A percentile compares a stretch with the other conserved stretches of the same genome.
These are phyloP conservation scores for Cetoscarus ocellatus DNA, from an alignment of 2,797 vertebrate genomes.

Conservation along the genomic window DNA sequence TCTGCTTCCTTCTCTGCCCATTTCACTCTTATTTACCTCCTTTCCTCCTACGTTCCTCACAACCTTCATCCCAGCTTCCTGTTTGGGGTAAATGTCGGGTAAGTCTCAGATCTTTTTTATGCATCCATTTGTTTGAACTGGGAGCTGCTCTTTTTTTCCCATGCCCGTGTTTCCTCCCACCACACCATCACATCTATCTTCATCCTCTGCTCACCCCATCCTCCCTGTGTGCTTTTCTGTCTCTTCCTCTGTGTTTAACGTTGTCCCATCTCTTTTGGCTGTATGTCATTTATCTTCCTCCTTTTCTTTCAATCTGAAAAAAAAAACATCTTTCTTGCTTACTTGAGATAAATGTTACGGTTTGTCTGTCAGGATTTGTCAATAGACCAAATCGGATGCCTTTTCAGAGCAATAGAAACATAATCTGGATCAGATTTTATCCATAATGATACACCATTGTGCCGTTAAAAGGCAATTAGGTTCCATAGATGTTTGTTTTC, in stretches of 20 bases:
- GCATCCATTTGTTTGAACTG: slow-evolving; percentile 64
- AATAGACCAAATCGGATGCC: slow-evolving; percentile 6
- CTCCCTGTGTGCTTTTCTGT: slow-evolving; percentile 48
- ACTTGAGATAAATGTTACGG: slow-evolving; percentile 47
- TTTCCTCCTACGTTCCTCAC: slow-evolving; percentile 17
- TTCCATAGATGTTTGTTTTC: slow-evolving; percentile 9
- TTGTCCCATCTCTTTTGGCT: slow-evolving; percentile 40
- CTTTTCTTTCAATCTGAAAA: slow-evolving; percentile 39
- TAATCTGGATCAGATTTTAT: slow-evolving; percentile 12
- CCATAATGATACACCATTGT: background rate
- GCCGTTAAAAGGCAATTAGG: slow-evolving; percentile 13
- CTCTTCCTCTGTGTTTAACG: slow-evolving; percentile 56
- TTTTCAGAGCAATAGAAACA: background rate
- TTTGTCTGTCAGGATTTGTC: slow-evolving; percentile 36
- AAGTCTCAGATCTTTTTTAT: slow-evolving; percentile 50
- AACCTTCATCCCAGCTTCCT: slow-evolving; percentile 37
- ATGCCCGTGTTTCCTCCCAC: slow-evolving; percentile 49
- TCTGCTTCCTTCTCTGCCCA: slow-evolving; percentile 9
- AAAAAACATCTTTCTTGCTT: slow-evolving; percentile 38
- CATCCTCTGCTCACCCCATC: slow-evolving; percentile 49
- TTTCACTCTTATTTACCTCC: slow-evolving; percentile 20
- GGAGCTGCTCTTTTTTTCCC: slow-evolving; percentile 45
- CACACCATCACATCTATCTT: slow-evolving; percentile 66
- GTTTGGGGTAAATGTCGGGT: slow-evolving; percentile 39
- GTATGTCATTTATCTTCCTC: slow-evolving; percentile 44